Evolutionary conservation across 2,113 vertebrate species (phyloP), one percentile per base, ranked within the genome.

Genomic region (Callopanchax toddi): DNA sequence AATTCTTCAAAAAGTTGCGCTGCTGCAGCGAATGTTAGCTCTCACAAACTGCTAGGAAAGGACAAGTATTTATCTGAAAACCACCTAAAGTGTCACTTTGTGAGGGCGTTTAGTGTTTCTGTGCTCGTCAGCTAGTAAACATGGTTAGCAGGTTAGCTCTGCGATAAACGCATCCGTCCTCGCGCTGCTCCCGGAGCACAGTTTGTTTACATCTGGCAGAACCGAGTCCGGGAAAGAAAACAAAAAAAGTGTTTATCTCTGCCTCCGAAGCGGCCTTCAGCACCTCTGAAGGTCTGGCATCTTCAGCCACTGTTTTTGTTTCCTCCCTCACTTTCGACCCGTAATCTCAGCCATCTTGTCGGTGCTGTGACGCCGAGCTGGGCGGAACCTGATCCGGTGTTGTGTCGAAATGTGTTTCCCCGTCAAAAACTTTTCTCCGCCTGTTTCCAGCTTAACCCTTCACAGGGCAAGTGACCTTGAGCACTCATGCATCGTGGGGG

Each of bases 291-390:
- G 32, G 18, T 34, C 60, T n/a, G 4, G 42, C 21, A 16, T 49
- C 65, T 9, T n/a, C 57, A 1, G 34, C 70, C 70, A 50, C 67
- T 84, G 84, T 86, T 86, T 82, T 80, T 89, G 86, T 92, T 89
- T 87, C 88, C 83, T 86, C 83, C 88, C 85, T 92, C 87, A 92
- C 81, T 92, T 89, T 86, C 78, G 86, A 83, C 70, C 80, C 67
- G 64, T 81, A 82, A 74, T 86, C 77, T 86, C 91, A 84, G 91
- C 92, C 92, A 93, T 93, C 91, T 93, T 92, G 90, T 92, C 89
- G 74, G 84, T 71, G 73, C 80, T 60, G 79, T 89, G 82, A 88
- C 84, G 83, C 83, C 71, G 53, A 53, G 58, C 55, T 72, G 79
- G 88, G 82, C 83, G 87, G 84, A 86, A 76, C 81, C 76, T 74